Evolutionary conservation across 2,797 vertebrate genomes (phyloP), one percentile per base, ranked within the genome.

Genomic region (Mus spretus): DNA sequence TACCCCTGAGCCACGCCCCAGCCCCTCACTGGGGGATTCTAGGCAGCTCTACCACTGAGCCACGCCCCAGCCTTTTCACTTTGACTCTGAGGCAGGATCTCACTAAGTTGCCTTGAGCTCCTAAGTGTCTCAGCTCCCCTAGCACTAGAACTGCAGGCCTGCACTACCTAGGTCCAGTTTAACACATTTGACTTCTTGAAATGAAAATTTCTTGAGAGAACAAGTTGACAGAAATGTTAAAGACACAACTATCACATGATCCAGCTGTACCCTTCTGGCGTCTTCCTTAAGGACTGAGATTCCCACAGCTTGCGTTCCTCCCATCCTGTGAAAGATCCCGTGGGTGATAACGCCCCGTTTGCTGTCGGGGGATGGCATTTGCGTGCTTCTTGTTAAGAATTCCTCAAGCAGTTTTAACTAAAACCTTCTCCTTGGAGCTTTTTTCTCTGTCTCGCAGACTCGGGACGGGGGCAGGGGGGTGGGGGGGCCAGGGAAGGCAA

Each of bases 11-110:
- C 40, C 82, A 79, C 15, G 1, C 61, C 61, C 63, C 47, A 53
- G 28, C 5, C 59, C 59, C 59, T 47, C 37, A 34, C 57, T 63
- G 61, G 22, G 22, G 61, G 61, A 63, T 63, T 28, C 61, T 63
- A 63, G 61, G 44, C 84, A 86, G 83, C 63, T 70, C 83, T 86
- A 37, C 63, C 84, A 86, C 84, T 86, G 81, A 83, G 59, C 59
- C 78, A 67, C 59, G 8, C 28, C 61, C 61, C 40, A 65, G 40
- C 28, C 59, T 12, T 22, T 81, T 20, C 53, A n/a, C 34, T 81
- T 80, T 70, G 67, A 70, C 67, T 70, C n/a, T 65, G 59, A 79
- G 31, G 31, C 34, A 67, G 47, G 28, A 6, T 34, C 31, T 80
- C 17, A 65, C 63, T 65, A 13, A 65, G 34, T 3, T 70, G 15